These are phyloP conservation scores for Agelas oroides DNA, from an alignment of 37 sponge, comb jelly and placozoan genomes.

Conservation along the genomic window DNA sequence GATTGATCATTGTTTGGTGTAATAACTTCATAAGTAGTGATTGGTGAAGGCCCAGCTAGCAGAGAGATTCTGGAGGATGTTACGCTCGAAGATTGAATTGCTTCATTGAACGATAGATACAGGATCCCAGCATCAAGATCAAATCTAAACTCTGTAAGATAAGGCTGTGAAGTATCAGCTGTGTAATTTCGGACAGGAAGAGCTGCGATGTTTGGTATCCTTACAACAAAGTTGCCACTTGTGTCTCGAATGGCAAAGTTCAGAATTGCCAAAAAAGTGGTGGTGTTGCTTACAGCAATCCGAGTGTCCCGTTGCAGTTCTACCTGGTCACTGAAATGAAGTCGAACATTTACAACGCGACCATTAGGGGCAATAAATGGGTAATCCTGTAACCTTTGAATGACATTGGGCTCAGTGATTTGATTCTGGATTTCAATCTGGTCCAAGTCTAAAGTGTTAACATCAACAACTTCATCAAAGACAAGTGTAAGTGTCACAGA, in stretches of 20 bases:
- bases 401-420: constrained; percentile 7
- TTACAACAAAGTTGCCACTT: constrained; percentile 63
- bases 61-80: constrained; percentile 31
- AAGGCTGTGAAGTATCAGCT: constrained; percentile 80
- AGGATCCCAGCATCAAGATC: constrained; percentile 72
- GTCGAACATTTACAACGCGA: constrained; percentile 10
- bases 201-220: constrained; percentile 72
- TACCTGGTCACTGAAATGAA: constrained; percentile 23
- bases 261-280: constrained; percentile 71
- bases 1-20: background rate
- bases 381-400: constrained; percentile 7
- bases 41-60: constrained; percentile 4
- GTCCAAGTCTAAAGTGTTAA: constrained; percentile 25
- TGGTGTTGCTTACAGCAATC: constrained; percentile 40
- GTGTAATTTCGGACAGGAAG: constrained; percentile 68
- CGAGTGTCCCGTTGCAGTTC: constrained; percentile 17
- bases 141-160: constrained; percentile 45
- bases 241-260: constrained; percentile 80
- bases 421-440: constrained; percentile 60
- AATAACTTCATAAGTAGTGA: background rate
- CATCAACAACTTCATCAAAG: constrained; percentile 76
- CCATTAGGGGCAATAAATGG: constrained; percentile 29
- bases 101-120: constrained; percentile 72
- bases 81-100: background rate
- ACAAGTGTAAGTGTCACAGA: constrained; percentile 42